phyloP scores from a whole-genome alignment of 2,888 invertebrate species.

The Macroteleia sp. region DNA sequence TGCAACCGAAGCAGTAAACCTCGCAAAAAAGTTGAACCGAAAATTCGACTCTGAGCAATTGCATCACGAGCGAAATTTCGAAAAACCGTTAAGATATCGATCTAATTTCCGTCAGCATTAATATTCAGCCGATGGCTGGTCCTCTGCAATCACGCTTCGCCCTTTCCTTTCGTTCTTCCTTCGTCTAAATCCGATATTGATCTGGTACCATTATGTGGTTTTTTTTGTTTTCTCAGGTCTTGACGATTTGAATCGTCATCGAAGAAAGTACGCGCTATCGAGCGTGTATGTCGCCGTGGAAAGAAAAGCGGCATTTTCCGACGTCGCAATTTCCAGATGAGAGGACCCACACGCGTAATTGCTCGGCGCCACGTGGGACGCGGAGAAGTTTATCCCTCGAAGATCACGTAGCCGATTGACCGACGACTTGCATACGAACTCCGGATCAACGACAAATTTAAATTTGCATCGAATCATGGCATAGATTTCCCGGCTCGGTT shows the following conservation, averaged over 20 bases:
- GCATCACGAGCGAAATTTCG: no score
- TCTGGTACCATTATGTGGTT: conserved; percentile 20
- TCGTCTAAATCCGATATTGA: conserved; percentile 36
- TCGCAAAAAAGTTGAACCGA: no score
- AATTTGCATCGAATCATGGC: conserved; percentile 49
- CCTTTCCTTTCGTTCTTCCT: neutral
- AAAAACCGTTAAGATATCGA: conserved; percentile 45
- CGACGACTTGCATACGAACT: conserved; percentile 68
- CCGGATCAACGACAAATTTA: conserved; percentile 60
- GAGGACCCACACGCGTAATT: conserved; percentile 28
- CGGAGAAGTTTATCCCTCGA: conserved; percentile 56
- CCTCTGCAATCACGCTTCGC: conserved; percentile 20
- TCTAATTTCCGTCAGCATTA: conserved; percentile 47
- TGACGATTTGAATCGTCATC: conserved; percentile 36
- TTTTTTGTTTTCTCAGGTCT: conserved; percentile 28
- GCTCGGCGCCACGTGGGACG: conserved; percentile 32
- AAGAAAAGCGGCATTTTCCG: conserved; percentile 30
- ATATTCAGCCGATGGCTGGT: conserved; percentile 47
- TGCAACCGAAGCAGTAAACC: no score
- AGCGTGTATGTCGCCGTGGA: conserved; percentile 2
- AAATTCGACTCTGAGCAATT: no score
- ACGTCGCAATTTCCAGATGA: conserved; percentile 29
- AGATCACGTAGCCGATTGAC: conserved; percentile 69
- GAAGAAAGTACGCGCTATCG: conserved; percentile 5
- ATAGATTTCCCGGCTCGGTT: conserved; percentile 31